Conservation (phyloP, 35 echinoderm and acorn worm genomes). For the Stichopus chloronotus region DNA sequence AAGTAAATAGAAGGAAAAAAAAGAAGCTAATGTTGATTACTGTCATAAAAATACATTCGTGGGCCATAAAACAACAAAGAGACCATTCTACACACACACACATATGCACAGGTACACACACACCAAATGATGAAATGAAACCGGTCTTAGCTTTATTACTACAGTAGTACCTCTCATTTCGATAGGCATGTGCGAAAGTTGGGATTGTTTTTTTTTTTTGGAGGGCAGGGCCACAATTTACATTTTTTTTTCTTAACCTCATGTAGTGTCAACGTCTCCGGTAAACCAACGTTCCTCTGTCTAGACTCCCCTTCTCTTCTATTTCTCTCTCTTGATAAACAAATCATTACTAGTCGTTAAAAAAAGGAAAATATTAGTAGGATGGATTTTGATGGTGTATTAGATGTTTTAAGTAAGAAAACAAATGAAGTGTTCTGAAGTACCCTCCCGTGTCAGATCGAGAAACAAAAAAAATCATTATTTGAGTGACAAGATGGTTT, state of each 20-base stretch:
- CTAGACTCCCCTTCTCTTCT: background rate
- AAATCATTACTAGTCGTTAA: background rate
- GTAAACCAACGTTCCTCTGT: background rate
- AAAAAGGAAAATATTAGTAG: background rate
- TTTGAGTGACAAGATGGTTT: background rate
- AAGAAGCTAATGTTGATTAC: too few species aligned
- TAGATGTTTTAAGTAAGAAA: background rate
- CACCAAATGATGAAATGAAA: too few species aligned
- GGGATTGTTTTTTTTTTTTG: too few species aligned
- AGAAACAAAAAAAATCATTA: background rate
- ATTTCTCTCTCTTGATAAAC: background rate
- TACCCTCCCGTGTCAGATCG: background rate
- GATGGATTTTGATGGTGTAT: background rate
- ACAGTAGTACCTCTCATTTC: too few species aligned
- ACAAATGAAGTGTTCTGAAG: constrained; percentile 2
- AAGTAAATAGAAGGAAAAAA: too few species aligned
- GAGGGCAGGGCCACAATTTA: too few species aligned
- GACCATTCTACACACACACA: too few species aligned
- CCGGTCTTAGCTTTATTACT: too few species aligned
- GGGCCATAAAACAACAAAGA: too few species aligned
- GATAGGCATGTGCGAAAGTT: too few species aligned
- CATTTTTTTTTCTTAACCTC: background rate
- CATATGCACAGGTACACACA: too few species aligned
- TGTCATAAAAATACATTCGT: too few species aligned
- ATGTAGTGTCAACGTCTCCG: background rate